These are phyloP conservation scores for Sebastes glaucus DNA, from an alignment of 2,797 vertebrate species.

Conservation along the genomic window DNA sequence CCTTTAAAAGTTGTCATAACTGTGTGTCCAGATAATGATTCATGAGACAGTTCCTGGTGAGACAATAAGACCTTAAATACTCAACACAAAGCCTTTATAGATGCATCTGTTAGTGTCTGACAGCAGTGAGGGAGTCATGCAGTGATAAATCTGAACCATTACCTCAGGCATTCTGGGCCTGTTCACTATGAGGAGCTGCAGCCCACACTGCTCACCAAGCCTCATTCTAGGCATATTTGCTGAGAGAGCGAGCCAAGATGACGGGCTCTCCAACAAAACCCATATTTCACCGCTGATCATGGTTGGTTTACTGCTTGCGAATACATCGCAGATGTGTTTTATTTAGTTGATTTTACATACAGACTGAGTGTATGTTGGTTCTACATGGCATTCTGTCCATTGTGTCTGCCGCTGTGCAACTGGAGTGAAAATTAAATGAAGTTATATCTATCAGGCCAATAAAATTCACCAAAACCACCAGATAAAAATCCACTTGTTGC, in stretches of 20 bases:
- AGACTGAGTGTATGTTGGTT: not conserved
- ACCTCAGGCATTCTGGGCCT: constrained; percentile 27
- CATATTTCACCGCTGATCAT: not conserved
- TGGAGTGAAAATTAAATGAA: not conserved
- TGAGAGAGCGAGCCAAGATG: constrained; percentile 3
- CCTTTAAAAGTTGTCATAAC: not conserved
- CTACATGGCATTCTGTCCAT: not conserved
- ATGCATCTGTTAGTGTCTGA: not conserved
- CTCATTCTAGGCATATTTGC: constrained; percentile 50
- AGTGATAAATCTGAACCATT: not conserved
- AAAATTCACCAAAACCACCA: not conserved
- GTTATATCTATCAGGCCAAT: not conserved
- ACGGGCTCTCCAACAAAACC: not conserved
- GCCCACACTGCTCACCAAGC: constrained; percentile 28
- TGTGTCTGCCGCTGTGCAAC: not conserved
- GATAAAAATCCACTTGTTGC: not conserved
- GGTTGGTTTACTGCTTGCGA: not conserved
- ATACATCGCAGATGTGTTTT: not conserved
- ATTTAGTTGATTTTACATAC: not conserved
- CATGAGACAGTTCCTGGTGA: not conserved
- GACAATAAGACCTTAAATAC: not conserved
- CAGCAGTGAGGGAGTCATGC: not conserved
- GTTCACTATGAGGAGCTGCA: not conserved
- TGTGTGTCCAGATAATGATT: not conserved
- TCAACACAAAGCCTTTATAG: not conserved